Evolutionary conservation across 2,888 invertebrate genomes (phyloP).

Genomic region (Merodon equestris): DNA sequence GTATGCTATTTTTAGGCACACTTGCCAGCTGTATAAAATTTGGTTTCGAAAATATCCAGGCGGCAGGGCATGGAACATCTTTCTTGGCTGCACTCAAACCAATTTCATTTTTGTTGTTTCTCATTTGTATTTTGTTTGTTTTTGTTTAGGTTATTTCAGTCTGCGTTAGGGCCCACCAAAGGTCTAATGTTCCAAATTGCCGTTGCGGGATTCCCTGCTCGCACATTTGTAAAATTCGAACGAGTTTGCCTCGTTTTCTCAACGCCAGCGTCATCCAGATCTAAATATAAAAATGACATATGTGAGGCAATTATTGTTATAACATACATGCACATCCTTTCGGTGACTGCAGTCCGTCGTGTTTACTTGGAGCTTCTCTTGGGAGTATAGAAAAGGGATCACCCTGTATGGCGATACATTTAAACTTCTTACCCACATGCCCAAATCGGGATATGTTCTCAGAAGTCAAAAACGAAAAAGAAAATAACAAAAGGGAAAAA

Average conservation of each 20-base stretch:
- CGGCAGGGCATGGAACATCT: too few relatives aligned
- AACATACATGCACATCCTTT: not conserved
- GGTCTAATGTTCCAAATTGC: slow-evolving; percentile 3
- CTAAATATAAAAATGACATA: slow-evolving; percentile 37
- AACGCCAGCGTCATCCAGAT: not conserved
- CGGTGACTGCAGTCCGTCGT: slow-evolving; percentile 1
- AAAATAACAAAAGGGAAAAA: too few relatives aligned
- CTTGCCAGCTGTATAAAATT: too few relatives aligned
- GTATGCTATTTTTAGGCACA: not conserved
- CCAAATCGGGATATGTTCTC: slow-evolving; percentile 13
- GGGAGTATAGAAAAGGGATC: slow-evolving; percentile 8
- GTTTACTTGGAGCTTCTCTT: slow-evolving; percentile 15
- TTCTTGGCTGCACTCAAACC: too few relatives aligned
- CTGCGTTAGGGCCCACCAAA: slow-evolving; percentile 2
- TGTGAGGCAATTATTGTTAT: slow-evolving; percentile 1
- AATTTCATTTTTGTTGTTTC: not conserved
- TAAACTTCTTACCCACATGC: slow-evolving; percentile 14
- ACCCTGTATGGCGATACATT: slow-evolving; percentile 24
- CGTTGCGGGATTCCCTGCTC: not conserved
- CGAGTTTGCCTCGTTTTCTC: not conserved
- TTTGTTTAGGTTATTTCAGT: slow-evolving; percentile 4
- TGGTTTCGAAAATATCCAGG: too few relatives aligned
- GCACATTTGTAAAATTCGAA: not conserved
- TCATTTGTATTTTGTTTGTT: not conserved
- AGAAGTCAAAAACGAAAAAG: not conserved